phyloP scores from a whole-genome alignment of 1,140 invertebrate species.

The Trichonephila inaurata region DNA sequence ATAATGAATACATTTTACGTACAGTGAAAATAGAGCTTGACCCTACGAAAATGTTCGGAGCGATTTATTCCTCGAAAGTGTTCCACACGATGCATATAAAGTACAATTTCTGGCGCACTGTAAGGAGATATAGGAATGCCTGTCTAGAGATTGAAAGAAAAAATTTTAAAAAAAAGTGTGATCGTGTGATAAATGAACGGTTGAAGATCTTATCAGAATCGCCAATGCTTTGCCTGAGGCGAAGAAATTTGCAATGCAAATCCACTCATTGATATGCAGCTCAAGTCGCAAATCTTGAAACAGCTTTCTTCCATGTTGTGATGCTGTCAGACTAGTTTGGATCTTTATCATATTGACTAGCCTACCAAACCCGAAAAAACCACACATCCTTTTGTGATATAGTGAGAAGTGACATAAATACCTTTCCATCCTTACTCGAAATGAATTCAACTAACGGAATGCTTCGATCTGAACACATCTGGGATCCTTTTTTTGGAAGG shows the following conservation, averaged over 20 bases:
- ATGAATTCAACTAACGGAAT: too few species aligned
- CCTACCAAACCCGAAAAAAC: not conserved
- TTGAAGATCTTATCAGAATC: conserved; percentile 60
- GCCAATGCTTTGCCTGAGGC: conserved; percentile 34
- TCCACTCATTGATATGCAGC: conserved; percentile 58
- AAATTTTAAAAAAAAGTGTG: conserved; percentile 57
- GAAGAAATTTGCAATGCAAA: conserved; percentile 61
- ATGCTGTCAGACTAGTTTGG: conserved; percentile 69
- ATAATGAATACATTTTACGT: too few species aligned
- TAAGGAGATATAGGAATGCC: conserved; percentile 5
- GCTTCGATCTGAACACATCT: too few species aligned
- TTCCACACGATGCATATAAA: conserved; percentile 16
- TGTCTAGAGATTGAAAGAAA: not conserved
- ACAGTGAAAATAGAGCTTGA: too few species aligned
- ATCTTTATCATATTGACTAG: conserved; percentile 20
- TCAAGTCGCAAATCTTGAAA: conserved; percentile 64
- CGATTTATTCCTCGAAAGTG: not conserved
- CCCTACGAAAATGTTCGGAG: too few species aligned
- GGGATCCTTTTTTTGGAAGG: too few species aligned
- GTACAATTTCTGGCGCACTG: not conserved
- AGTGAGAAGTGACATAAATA: not conserved
- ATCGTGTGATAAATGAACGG: conserved; percentile 72
- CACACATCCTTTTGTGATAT: not conserved
- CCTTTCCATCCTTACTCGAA: not conserved
- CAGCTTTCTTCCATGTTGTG: conserved; percentile 68